phyloP scores from a whole-genome alignment of 2,113 vertebrate genomes.

The Microcebus tavaratra region DNA sequence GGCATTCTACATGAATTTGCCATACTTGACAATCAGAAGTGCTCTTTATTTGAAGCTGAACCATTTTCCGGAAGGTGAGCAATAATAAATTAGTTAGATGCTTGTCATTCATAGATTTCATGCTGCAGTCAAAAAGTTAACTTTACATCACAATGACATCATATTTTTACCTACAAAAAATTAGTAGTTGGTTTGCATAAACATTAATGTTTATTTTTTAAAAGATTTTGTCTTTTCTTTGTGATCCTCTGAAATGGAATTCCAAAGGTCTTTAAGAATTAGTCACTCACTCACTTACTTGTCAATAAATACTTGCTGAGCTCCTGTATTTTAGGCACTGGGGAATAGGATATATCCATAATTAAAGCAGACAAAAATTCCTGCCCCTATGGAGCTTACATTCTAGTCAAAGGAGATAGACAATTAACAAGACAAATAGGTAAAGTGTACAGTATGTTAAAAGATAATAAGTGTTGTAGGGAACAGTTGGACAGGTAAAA shows the following conservation, averaged over 20 bases:
- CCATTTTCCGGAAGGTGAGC: not conserved
- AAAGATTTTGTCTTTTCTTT: not conserved
- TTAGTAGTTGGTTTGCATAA: not conserved
- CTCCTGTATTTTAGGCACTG: not conserved
- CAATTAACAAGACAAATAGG: not conserved
- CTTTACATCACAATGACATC: not conserved
- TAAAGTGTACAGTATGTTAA: not conserved
- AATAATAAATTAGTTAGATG: slow-evolving; percentile 20
- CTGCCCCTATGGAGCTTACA: not conserved
- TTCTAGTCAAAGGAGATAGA: not conserved
- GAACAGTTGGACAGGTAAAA: not conserved
- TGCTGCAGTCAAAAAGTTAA: not conserved
- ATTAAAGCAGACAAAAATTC: slow-evolving; percentile 27
- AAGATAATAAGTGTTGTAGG: not conserved
- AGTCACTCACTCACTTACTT: not conserved
- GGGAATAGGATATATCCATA: not conserved
- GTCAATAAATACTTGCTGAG: not conserved
- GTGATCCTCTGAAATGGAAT: not conserved
- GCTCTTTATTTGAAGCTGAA: slow-evolving; percentile 3
- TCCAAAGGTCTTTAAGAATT: slow-evolving; percentile 36
- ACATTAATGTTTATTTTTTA: not conserved
- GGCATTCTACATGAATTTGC: not conserved
- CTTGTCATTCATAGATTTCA: not conserved
- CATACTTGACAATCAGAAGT: not conserved
- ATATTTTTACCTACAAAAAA: not conserved